Evolutionary conservation across 1,140 invertebrate species (phyloP), one percentile per base, ranked within the genome.

Genomic region (Drosophila carrolli): DNA sequence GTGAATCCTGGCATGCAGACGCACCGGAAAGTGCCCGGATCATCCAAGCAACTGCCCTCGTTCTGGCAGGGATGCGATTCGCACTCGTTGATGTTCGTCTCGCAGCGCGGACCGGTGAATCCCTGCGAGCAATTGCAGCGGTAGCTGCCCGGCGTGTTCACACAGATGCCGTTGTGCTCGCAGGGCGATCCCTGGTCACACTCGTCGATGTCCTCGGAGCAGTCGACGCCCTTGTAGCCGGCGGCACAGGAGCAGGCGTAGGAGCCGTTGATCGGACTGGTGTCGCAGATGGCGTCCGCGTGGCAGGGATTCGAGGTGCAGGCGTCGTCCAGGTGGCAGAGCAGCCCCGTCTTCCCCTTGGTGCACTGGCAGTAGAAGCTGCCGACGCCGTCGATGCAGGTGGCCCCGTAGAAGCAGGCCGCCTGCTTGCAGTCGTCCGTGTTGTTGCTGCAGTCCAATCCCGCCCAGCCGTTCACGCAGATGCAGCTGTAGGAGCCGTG

Each of bases 231-330:
- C 92, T 97, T 97, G 93, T 97, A 98, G 5, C 98, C 98, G 3
- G 95, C 95, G 16, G 97, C 97, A 91, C 98, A 99, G 9, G 97
- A 97, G 92, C 98, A 99, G 10, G 97, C 96, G 92, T 97, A 98
- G 5, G 97, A 97, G 0, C 98, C 97, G 85, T 98, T 97, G 73
- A 99, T 98, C 9, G 98, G 98, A 75, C 97, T 98, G 0, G 98
- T 99, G 91, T 99, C 97, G 89, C 98, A 99, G 74, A 97, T 97
- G 6, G 98, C 97, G 68, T 97, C 97, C 0, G 96, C 95, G 81
- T 98, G 97, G 91, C 98, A 99, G 0, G 98, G 98, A 93, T 98
- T 98, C n/a, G 97, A 98, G 0, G 97, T 97, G 92, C 98, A 99
- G 0, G 98, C 98, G 91, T 99, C 98, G 65, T 99, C 97, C 92